These are phyloP conservation scores for Xyrichtys novacula DNA, from an alignment of 2,797 vertebrate genomes.

Conservation along the genomic window DNA sequence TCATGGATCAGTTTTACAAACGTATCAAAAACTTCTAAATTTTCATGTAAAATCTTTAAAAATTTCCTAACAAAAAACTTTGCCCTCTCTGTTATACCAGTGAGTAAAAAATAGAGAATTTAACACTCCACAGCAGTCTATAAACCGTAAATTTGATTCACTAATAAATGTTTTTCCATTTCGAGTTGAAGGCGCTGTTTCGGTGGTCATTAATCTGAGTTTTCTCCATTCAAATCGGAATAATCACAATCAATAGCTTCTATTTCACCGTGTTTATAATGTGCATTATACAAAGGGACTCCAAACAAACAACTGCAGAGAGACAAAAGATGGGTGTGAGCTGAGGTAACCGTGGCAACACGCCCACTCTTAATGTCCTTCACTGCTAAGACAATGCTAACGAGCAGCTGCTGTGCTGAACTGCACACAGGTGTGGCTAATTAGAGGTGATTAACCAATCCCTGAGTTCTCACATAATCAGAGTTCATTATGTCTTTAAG, in stretches of 20 bases:
- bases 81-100: too few relatives aligned
- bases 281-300: not conserved
- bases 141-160: too few relatives aligned
- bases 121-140: too few relatives aligned
- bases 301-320: slow-evolving; percentile 5
- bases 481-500: slow-evolving; percentile 5
- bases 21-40: too few relatives aligned
- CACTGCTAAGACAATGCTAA: slow-evolving; percentile 32
- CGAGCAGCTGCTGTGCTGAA: slow-evolving; percentile 50
- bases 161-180: too few relatives aligned
- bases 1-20: too few relatives aligned
- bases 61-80: too few relatives aligned
- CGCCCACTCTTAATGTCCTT: slow-evolving; percentile 62
- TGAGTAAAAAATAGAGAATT: too few relatives aligned
- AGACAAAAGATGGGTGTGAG: slow-evolving; percentile 29
- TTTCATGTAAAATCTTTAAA: too few relatives aligned
- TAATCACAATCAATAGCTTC: slow-evolving; percentile 57
- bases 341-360: slow-evolving; percentile 4
- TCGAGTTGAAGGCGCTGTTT: too few relatives aligned
- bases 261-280: slow-evolving; percentile 27
- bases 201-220: slow-evolving; percentile 65
- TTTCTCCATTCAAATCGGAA: slow-evolving; percentile 42
- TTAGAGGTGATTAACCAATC: slow-evolving; percentile 48
- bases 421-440: slow-evolving; percentile 32
- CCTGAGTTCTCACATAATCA: not conserved